phyloP scores from a whole-genome alignment of 2,888 invertebrate species.

The Cheilosia urbana region DNA sequence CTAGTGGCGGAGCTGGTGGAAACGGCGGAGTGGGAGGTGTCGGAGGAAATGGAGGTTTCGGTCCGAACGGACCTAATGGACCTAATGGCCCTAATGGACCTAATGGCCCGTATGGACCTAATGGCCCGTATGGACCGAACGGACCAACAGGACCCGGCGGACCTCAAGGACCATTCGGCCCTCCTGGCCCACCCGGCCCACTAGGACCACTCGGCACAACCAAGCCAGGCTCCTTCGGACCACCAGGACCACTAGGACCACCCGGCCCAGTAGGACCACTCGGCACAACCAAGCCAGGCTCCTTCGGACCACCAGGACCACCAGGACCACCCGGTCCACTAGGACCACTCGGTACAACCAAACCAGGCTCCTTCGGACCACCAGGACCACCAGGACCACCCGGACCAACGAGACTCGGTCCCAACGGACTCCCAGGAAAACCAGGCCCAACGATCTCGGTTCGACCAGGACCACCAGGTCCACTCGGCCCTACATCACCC shows the following conservation, averaged over 20 bases:
- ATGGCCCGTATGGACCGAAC: constrained; percentile 78
- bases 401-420: constrained; percentile 78
- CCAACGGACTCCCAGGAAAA: constrained; percentile 80
- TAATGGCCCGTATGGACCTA: constrained; percentile 78
- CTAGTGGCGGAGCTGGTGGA: constrained; percentile 76
- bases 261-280: constrained; percentile 80
- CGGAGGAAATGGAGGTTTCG: background rate
- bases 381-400: constrained; percentile 82
- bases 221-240: constrained; percentile 78
- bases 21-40: constrained; percentile 48
- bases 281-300: constrained; percentile 83
- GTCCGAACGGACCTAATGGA: constrained; percentile 75
- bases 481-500: constrained; percentile 66
- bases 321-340: constrained; percentile 77
- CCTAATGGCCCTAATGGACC: constrained; percentile 78
- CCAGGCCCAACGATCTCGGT: constrained; percentile 71
- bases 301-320: constrained; percentile 70
- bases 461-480: constrained; percentile 64
- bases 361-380: constrained; percentile 78
- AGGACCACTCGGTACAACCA: constrained; percentile 74
- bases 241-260: constrained; percentile 82
- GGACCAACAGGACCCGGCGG: constrained; percentile 80
- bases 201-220: constrained; percentile 65
- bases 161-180: constrained; percentile 76
- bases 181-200: constrained; percentile 71